A percentile compares a stretch with the other conserved stretches of the same genome.
phyloP scores from a whole-genome alignment of 2,888 invertebrate species.

The Tetragonisca angustula region DNA sequence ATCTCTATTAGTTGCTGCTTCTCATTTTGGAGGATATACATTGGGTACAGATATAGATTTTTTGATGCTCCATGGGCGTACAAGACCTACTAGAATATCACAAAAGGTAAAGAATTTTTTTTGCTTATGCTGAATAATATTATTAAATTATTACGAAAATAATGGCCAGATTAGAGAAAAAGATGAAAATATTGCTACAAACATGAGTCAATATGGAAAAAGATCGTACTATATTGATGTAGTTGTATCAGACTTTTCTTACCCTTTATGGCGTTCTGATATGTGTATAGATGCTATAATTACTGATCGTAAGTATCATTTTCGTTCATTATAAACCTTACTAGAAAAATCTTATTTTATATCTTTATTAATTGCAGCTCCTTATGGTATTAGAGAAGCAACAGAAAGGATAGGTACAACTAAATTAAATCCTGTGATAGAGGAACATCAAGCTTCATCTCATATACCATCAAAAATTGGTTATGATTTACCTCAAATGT shows the following conservation, averaged over 20 bases:
- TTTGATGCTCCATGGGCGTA: conserved; percentile 95
- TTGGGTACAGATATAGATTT: conserved; percentile 97
- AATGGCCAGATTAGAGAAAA: conserved; percentile 87
- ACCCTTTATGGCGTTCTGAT: conserved; percentile 90
- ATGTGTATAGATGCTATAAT: conserved; percentile 95
- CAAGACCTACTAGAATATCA: conserved; percentile 91
- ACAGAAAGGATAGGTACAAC: conserved; percentile 91
- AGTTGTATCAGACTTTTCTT: conserved; percentile 95
- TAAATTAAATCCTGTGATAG: conserved; percentile 87
- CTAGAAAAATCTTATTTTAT: conserved; percentile 8
- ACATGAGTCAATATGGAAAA: conserved; percentile 95
- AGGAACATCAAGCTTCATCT: conserved; percentile 87
- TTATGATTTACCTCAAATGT: conserved; percentile 93
- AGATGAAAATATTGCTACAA: conserved; percentile 94
- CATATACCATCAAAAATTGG: conserved; percentile 94
- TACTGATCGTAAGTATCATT: conserved; percentile 93
- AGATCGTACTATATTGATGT: conserved; percentile 92
- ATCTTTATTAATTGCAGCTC: conserved; percentile 87
- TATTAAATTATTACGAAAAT: conserved; percentile 7
- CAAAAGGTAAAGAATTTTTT: conserved; percentile 87
- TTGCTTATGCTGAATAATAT: neutral
- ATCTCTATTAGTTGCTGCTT: conserved; percentile 93
- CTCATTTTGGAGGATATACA: conserved; percentile 94
- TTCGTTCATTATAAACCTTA: neutral
- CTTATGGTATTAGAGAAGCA: conserved; percentile 98